Conservation (phyloP, 1,140 invertebrate genomes). For the Tetragonula clypearis region DNA sequence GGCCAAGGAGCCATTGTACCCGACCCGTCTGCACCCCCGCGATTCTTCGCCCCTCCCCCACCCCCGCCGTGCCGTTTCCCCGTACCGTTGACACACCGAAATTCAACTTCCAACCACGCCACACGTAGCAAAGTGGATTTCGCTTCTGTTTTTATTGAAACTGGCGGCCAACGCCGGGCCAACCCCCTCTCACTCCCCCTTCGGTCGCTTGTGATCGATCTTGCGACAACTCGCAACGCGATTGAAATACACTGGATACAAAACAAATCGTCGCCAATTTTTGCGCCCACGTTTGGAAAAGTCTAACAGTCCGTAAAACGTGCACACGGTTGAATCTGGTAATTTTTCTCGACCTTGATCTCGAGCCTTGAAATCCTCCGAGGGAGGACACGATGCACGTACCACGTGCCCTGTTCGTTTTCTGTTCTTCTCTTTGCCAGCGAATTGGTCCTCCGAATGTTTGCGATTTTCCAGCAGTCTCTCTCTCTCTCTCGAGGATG, state of each 20-base stretch:
- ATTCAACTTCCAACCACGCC: slow-evolving; percentile 1
- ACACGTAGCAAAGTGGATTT: not conserved
- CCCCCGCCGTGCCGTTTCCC: not conserved
- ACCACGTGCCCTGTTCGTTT: too few species aligned
- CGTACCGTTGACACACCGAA: not conserved
- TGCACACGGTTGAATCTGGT: too few species aligned
- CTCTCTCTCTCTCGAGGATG: too few species aligned
- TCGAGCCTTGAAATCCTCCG: not conserved
- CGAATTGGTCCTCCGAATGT: not conserved
- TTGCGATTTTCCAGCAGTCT: not conserved
- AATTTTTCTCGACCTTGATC: too few species aligned
- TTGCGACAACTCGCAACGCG: not conserved
- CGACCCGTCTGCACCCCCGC: not conserved
- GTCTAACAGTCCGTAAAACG: too few species aligned
- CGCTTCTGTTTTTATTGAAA: slow-evolving; percentile 1
- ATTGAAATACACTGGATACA: too few species aligned
- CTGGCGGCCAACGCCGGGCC: not conserved
- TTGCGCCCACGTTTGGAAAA: too few species aligned
- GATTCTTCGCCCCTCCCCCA: not conserved
- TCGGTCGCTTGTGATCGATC: not conserved
- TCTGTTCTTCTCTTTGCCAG: not conserved
- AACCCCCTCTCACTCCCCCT: too few species aligned
- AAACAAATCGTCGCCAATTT: too few species aligned
- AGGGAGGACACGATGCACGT: not conserved
- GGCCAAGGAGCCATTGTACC: not conserved